A percentile compares a stretch with the other conserved stretches of the same genome.
Evolutionary conservation across 2,888 invertebrate genomes (phyloP).

Genomic region (Spialia ferax): DNA sequence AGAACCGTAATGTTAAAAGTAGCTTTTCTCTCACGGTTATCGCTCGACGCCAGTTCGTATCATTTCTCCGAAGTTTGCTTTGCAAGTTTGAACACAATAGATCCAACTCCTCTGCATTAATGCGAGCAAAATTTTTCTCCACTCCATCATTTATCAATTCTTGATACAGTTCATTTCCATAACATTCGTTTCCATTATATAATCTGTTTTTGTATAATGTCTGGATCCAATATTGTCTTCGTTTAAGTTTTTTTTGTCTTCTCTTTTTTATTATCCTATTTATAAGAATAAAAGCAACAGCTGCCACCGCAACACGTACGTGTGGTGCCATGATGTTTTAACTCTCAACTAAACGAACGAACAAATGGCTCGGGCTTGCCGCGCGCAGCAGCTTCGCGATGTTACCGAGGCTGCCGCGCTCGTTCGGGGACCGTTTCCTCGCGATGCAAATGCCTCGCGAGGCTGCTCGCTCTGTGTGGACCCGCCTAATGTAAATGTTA

Average conservation of each 20-base stretch:
- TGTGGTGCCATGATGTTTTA: slow-evolving; percentile 33
- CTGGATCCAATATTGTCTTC: slow-evolving; percentile 37
- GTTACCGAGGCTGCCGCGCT: slow-evolving; percentile 30
- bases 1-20: too few relatives aligned
- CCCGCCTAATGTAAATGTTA: too few relatives aligned
- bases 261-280: slow-evolving; percentile 45
- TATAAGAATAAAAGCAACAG: slow-evolving; percentile 46
- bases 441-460: slow-evolving; percentile 23
- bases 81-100: too few relatives aligned
- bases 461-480: slow-evolving; percentile 26
- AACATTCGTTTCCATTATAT: slow-evolving; percentile 14
- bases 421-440: slow-evolving; percentile 16
- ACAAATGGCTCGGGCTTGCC: slow-evolving; percentile 40
- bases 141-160: too few relatives aligned
- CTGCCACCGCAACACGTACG: slow-evolving; percentile 46
- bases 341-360: slow-evolving; percentile 40
- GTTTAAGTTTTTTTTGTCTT: slow-evolving; percentile 43
- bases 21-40: too few relatives aligned
- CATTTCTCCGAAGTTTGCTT: too few relatives aligned
- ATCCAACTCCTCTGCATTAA: too few relatives aligned
- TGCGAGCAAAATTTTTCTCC: too few relatives aligned
- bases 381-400: slow-evolving; percentile 39
- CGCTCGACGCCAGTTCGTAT: too few relatives aligned
- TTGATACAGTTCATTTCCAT: background rate
- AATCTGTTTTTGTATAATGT: slow-evolving; percentile 19